Percentiles rank a stretch among this genome's conserved stretches.
phyloP scores from a whole-genome alignment of 2,113 vertebrate species.

The Tetrao urogallus region DNA sequence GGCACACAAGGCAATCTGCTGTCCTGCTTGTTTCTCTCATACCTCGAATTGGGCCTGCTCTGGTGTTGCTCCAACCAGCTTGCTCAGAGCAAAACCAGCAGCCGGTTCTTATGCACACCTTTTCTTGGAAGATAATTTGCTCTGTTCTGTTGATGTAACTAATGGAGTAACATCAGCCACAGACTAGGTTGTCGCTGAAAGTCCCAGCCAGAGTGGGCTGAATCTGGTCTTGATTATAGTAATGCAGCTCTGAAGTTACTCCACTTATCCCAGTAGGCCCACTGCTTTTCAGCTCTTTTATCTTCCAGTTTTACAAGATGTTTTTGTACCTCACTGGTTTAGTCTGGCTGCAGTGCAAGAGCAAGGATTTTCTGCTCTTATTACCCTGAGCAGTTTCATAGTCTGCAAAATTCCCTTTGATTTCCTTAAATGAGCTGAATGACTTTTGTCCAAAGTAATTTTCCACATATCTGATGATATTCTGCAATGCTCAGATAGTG shows the following conservation, averaged over 20 bases:
- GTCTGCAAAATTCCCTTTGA: not conserved
- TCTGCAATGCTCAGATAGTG: not conserved
- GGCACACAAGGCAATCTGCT: rapidly evolving
- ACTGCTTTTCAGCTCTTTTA: not conserved
- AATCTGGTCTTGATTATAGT: not conserved
- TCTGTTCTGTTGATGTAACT: not conserved
- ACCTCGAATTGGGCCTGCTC: not conserved
- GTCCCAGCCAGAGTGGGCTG: not conserved
- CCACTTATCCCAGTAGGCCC: not conserved
- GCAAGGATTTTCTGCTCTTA: not conserved
- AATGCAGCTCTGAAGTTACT: not conserved
- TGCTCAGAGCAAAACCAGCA: not conserved
- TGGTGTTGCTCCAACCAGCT: not conserved
- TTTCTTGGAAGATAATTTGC: not conserved
- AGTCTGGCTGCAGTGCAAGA: not conserved
- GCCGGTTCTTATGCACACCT: not conserved
- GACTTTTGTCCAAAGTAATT: not conserved
- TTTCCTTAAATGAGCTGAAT: not conserved
- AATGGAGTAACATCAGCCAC: not conserved
- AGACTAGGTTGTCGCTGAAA: not conserved
- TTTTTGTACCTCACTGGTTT: not conserved
- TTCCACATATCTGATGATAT: not conserved
- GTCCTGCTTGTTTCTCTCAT: not conserved
- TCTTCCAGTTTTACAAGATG: not conserved
- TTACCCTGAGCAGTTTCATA: not conserved